phyloP scores from a whole-genome alignment of 2,113 vertebrate genomes.

The Austrofundulus limnaeus region DNA sequence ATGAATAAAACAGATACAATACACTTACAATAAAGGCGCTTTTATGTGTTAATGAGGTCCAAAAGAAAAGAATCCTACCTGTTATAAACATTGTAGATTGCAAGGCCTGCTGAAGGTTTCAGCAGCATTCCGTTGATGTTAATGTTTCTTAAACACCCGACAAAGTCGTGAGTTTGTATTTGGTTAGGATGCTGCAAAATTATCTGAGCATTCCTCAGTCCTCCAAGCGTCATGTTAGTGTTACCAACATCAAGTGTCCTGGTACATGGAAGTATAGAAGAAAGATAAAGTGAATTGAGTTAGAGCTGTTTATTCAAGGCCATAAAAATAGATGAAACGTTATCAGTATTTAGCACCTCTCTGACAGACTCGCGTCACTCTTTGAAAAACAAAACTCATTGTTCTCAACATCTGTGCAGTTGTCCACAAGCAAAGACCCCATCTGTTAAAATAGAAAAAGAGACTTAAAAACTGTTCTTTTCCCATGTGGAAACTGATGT shows the following conservation, averaged over 20 bases:
- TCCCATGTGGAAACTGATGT: not conserved
- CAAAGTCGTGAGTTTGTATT: constrained; percentile 76
- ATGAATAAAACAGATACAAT: not conserved
- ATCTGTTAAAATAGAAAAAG: too few species aligned
- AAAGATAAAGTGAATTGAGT: not conserved
- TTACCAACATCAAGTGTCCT: constrained; percentile 76
- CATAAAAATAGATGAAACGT: not conserved
- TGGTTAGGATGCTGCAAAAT: constrained; percentile 65
- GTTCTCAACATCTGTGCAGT: constrained; percentile 66
- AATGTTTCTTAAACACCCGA: constrained; percentile 78
- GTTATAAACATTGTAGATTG: constrained; percentile 66
- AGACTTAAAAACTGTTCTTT: too few species aligned
- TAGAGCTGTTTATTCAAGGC: not conserved
- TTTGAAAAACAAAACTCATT: constrained; percentile 72
- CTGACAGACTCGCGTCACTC: constrained; percentile 58
- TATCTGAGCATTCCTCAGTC: constrained; percentile 66
- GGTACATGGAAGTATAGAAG: constrained; percentile 7
- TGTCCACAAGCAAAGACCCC: constrained; percentile 77
- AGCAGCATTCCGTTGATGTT: constrained; percentile 71
- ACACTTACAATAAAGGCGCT: not conserved
- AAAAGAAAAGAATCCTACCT: constrained; percentile 45
- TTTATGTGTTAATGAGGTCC: not conserved
- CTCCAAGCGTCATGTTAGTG: constrained; percentile 76
- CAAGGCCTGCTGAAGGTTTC: constrained; percentile 62
- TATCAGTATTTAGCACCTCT: constrained; percentile 60